These are phyloP conservation scores for Ganaspis sp. DNA, from an alignment of 1,140 invertebrate genomes.

Conservation along the genomic window DNA sequence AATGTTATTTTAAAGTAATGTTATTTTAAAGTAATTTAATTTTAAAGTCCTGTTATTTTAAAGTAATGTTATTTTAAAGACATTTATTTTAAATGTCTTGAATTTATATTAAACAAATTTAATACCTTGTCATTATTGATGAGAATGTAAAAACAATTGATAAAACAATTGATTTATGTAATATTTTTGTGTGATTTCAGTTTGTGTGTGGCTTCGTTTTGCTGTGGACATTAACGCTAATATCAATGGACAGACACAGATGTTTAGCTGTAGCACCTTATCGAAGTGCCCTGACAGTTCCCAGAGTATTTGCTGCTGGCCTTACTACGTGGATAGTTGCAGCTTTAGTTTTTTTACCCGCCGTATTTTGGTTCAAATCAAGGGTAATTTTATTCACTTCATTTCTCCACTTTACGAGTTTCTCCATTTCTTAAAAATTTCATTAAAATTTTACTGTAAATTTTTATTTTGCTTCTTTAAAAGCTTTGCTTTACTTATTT, in stretches of 20 bases:
- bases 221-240: slow-evolving; percentile 79
- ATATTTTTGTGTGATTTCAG: slow-evolving; percentile 66
- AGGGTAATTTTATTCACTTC: slow-evolving; percentile 41
- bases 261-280: slow-evolving; percentile 79
- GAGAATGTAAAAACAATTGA: too few relatives aligned
- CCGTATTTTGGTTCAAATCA: slow-evolving; percentile 76
- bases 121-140: too few relatives aligned
- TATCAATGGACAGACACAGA: slow-evolving; percentile 79
- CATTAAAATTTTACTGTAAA: not conserved
- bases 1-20: too few relatives aligned
- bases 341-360: slow-evolving; percentile 75
- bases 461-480: not conserved
- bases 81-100: too few relatives aligned
- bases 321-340: slow-evolving; percentile 76
- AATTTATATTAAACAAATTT: too few relatives aligned
- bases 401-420: not conserved
- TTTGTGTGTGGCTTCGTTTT: slow-evolving; percentile 80
- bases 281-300: slow-evolving; percentile 75
- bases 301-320: slow-evolving; percentile 71
- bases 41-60: too few relatives aligned
- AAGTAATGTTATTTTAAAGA: too few relatives aligned
- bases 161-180: not conserved
- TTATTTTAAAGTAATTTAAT: too few relatives aligned
- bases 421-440: not conserved
- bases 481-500: too few relatives aligned